Evolutionary conservation across 2,888 invertebrate species (phyloP), one percentile per base, ranked within the genome.

Genomic region (Alitta virens): DNA sequence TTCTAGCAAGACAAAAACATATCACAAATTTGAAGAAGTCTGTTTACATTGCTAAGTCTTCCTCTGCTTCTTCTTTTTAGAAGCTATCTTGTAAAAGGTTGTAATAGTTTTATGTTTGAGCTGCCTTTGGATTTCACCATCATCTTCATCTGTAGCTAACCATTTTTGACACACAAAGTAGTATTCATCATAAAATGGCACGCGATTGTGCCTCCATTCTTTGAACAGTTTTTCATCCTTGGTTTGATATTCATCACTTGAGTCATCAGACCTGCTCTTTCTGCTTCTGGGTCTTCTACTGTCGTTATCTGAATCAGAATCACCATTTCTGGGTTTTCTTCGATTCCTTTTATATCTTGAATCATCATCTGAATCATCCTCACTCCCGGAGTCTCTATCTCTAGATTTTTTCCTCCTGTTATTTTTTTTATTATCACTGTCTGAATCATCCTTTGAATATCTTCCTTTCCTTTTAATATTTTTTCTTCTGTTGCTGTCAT

Each of bases 131-230:
- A 54, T 54, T 42, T 54, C 40, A 12, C 42, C 40, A 52, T 60
- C 60, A 16, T 27, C 60, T 21, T 60, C 60, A 40, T 60, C 60
- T 3, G 53, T 60, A 3, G 60, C 60, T 26, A 60, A 23, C 60
- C 60, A 60, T 25, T 25, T 18, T 16, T 40, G 18, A 42, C 60
- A 60, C 9, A 9, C 46, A 54, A 60, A 60, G 16, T 25, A 23
- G 25, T 60, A 60, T 27, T 60, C 60, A 43, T 60, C 60, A 54
- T 43, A 60, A 18, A 21, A 60, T 1, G 60, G 54, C 12, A 23
- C 42, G 24, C 77, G 51, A 5, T 58, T 46, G n/a, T 57, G 40
- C 25, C 50, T 33, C 57, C 53, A 53, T 25, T 52, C 54, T 24
- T 23, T 40, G 25, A 16, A 62, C 21, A 62, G 21, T 40, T 54